phyloP scores from a whole-genome alignment of 2,888 invertebrate species.

The Lasioglossum oenotherae region DNA sequence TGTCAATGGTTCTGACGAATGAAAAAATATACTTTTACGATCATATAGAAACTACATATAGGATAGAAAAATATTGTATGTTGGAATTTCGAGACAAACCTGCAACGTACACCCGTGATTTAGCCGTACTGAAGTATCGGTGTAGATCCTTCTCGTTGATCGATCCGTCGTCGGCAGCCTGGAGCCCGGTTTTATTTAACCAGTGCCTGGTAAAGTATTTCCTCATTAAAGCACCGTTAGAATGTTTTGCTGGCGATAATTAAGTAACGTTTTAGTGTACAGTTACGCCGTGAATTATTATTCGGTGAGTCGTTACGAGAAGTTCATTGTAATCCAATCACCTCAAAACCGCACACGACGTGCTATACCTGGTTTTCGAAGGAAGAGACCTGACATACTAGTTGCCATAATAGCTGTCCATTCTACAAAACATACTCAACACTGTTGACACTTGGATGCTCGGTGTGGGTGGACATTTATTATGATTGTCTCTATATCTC shows the following conservation, averaged over 20 bases:
- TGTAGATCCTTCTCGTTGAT: conserved; percentile 66
- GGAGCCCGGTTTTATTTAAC: conserved; percentile 74
- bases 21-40: not conserved
- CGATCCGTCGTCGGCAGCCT: conserved; percentile 71
- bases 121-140: conserved; percentile 74
- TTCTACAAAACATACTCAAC: not conserved
- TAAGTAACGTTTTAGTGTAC: not conserved
- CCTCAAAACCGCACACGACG: not conserved
- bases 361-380: not conserved
- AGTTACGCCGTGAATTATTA: not conserved
- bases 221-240: conserved; percentile 5
- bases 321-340: not conserved
- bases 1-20: not conserved
- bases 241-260: not conserved
- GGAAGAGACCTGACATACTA: not conserved
- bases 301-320: not conserved
- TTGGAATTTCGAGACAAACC: conserved; percentile 62
- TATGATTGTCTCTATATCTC: not conserved
- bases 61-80: not conserved
- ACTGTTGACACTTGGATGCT: not conserved
- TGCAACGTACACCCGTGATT: conserved; percentile 73
- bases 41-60: not conserved
- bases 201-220: conserved; percentile 70
- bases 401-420: not conserved
- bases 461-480: not conserved